Base-by-base conservation (phyloP, 2,113 vertebrate species). In the Lophius piscatorius region DNA sequence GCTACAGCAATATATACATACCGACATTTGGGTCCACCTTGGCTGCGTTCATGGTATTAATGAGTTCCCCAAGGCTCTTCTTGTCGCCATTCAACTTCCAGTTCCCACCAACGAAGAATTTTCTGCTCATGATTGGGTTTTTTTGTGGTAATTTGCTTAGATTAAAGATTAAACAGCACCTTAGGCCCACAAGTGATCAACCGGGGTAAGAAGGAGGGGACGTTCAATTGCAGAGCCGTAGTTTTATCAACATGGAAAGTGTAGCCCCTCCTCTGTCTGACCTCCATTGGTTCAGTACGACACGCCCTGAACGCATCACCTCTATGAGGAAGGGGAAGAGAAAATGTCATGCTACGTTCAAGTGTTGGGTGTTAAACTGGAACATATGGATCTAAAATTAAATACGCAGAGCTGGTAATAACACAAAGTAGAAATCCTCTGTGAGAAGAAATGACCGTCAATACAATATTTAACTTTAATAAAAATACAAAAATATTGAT, bases 1-100 rank as follows among this genome's bases (percentile, higher is more conserved):
- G 10, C 34, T 18, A 1, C 1, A 5, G 9, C 1, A 9, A 14
- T 41, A 42, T 34, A 3, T n/a, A 69, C 91, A 70, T 80, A 98
- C 97, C 97, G 51, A 94, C 94, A 74, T 97, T 94, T 4, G 92
- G 75, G 26, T 94, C 91, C 81, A 97, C 78, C 72, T 91, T 94
- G 60, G 89, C 96, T 24, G 46, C 65, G 69, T 98, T 98, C 84
- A 98, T 66, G 9, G 91, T 93, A 9, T 90, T 71, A 78, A 96
- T 95, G 51, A 98, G 95, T 12, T 98, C 97, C 57, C 92, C 94
- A 0, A 98, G 90, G 58, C 85, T 92, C 44, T 94, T 94, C 92
- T 96, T 98, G 67, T 97, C 91, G n/a, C 97, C 96, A 23, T 98
- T 98, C 97, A 98, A 91, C 86, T 98, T 98, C 97, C 97, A 98